phyloP scores from a whole-genome alignment of 2,113 vertebrate genomes.

The Chamaea fasciata region DNA sequence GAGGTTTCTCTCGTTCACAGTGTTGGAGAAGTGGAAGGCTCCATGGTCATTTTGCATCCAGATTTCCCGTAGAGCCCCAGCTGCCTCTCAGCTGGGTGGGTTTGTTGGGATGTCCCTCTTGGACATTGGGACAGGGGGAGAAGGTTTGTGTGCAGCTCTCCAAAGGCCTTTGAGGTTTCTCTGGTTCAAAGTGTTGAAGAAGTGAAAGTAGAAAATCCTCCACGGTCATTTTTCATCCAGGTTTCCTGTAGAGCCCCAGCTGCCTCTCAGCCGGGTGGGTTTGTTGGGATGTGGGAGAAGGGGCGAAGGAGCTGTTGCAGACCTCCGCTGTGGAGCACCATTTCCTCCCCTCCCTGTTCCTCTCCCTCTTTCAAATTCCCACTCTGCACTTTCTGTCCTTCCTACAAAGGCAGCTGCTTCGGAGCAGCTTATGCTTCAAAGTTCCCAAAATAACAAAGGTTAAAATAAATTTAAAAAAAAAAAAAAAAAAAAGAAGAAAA shows the following conservation, averaged over 20 bases:
- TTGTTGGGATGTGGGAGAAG: background rate
- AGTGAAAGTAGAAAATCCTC: too few species aligned
- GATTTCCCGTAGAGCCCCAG: background rate
- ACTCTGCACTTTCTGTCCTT: background rate
- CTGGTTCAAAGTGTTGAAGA: too few species aligned
- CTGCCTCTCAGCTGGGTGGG: background rate
- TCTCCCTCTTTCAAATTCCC: background rate
- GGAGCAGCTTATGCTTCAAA: slow-evolving; percentile 58
- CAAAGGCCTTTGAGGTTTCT: too few species aligned
- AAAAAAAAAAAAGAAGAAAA: background rate
- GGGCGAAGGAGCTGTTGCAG: background rate
- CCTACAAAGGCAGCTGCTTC: slow-evolving; percentile 51
- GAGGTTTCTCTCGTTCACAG: background rate
- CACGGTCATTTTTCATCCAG: fast-evolving
- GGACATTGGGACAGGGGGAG: fast-evolving
- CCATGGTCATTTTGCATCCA: fast-evolving
- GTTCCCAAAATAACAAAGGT: slow-evolving; percentile 66
- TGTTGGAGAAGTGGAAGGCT: background rate
- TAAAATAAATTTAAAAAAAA: background rate
- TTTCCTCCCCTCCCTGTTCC: background rate
- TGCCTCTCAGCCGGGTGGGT: background rate
- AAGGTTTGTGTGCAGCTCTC: background rate
- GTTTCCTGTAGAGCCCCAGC: background rate
- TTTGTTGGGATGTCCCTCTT: fast-evolving
- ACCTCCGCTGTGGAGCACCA: background rate